phyloP scores from a whole-genome alignment of 2,797 vertebrate species.

The Dermochelys coriacea region DNA sequence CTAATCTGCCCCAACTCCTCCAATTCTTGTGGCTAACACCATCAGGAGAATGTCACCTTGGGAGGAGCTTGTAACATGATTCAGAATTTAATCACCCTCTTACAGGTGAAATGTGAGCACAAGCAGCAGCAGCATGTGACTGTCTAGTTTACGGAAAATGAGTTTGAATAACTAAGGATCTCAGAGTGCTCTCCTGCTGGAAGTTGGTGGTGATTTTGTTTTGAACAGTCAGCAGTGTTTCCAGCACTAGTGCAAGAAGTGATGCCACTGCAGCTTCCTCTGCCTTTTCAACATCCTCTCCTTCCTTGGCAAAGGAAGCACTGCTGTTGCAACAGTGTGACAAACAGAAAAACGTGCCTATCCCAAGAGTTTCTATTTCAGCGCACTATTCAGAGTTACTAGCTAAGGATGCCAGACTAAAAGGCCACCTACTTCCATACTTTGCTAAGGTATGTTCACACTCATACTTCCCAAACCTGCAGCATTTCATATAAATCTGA shows the following conservation, averaged over 20 bases:
- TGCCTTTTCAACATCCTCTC: not conserved
- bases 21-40: not conserved
- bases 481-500: fast-evolving
- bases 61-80: not conserved
- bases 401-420: fast-evolving
- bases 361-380: not conserved
- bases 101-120: not conserved
- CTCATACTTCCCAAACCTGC: fast-evolving
- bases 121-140: not conserved
- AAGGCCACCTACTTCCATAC: not conserved
- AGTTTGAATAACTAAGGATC: not conserved
- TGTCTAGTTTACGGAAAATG: not conserved
- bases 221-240: not conserved
- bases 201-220: fast-evolving
- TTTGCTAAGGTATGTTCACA: not conserved
- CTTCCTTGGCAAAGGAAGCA: not conserved
- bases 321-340: fast-evolving
- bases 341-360: fast-evolving
- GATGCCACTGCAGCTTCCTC: not conserved
- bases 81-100: not conserved
- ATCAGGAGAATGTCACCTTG: not conserved
- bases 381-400: not conserved
- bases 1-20: not conserved
- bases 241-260: not conserved
- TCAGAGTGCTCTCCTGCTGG: not conserved